These are phyloP conservation scores for Drosophila rhopaloa DNA, from an alignment of 1,140 invertebrate species.

Conservation along the genomic window DNA sequence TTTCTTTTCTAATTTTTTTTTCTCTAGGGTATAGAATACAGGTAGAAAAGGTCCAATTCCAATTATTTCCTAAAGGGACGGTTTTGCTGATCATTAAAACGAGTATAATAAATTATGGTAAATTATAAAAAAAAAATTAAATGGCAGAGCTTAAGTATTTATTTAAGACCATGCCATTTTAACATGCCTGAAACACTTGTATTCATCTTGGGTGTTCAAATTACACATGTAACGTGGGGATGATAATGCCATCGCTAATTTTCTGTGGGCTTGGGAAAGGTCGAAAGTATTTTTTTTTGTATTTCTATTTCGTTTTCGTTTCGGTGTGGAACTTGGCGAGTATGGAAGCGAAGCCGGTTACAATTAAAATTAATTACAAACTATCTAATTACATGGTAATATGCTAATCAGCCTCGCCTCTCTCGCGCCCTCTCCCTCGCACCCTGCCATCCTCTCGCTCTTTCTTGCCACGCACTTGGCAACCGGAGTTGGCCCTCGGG, in stretches of 20 bases:
- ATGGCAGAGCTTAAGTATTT: no score
- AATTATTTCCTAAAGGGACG: no score
- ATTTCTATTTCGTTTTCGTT: conserved; percentile 16
- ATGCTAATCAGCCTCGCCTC: conserved; percentile 66
- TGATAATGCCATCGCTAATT: conserved; percentile 3
- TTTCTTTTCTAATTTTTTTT: no score
- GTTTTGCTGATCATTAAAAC: no score
- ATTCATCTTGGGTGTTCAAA: not conserved
- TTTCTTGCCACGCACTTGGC: conserved; percentile 57
- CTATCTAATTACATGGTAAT: conserved; percentile 74
- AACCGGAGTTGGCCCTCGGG: conserved; percentile 28
- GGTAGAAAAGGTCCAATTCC: no score
- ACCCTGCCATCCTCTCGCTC: conserved; percentile 10
- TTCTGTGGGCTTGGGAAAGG: conserved; percentile 45
- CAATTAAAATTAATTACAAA: conserved; percentile 76
- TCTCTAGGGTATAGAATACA: no score
- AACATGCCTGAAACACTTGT: not conserved
- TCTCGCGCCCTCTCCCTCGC: conserved; percentile 7
- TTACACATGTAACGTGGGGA: not conserved
- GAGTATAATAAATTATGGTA: no score
- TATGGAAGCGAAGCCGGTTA: conserved; percentile 39
- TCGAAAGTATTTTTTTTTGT: conserved; percentile 32
- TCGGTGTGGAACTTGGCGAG: conserved; percentile 15
- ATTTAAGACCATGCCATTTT: no score
- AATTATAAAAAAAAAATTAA: no score